Base-by-base conservation (phyloP, 1,140 invertebrate species). In the Penaeus chinensis region DNA sequence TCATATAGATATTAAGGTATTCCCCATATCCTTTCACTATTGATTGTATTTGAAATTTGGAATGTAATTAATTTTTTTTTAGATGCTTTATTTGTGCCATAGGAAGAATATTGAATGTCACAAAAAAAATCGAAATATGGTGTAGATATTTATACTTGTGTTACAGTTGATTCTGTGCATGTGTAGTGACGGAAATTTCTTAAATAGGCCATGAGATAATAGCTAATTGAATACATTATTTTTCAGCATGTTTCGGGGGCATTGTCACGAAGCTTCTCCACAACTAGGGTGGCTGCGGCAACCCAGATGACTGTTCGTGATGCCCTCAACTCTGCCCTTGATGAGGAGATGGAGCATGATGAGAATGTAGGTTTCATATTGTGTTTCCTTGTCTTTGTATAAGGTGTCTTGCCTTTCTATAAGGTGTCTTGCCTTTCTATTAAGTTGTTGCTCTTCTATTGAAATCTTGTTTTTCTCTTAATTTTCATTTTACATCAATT, bases 281-380 rank as follows among this genome's bases (percentile, higher is more conserved):
- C 89, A 19, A 90, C 76, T 62, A 77, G 85, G 27, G 74, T 85
- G 37, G 84, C 71, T 54, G 60, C 90, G 22, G 82, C 82, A 3
- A 80, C 42, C 63, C 84, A 96, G 93, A 94, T 99, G 94, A 98
- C 96, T 7, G 98, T 99, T 1, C 93, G 99, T 92, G 99, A 99
- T 96, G 99, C 99, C 22, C 92, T 99, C 18, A 99, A 99, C 93
- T 94, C 96, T 61, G 99, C 99, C 0, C 94, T 99, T 91, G 98
- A 99, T 92, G 99, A 99, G 92, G 99, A 99, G 93, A 96, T 99
- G 94, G 96, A 96, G 91, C 94, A 95, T 87, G 99, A 99, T 92
- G 97, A 99, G 60, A 95, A 94, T 85, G 86, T 87, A 13, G 76
- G 85, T 42, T 24, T 27, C 27, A 32, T 24, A 27, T 27, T 27